Conservation (phyloP, 64 coral and sea anemone species). For the Hydrozoanthus tunicans region DNA sequence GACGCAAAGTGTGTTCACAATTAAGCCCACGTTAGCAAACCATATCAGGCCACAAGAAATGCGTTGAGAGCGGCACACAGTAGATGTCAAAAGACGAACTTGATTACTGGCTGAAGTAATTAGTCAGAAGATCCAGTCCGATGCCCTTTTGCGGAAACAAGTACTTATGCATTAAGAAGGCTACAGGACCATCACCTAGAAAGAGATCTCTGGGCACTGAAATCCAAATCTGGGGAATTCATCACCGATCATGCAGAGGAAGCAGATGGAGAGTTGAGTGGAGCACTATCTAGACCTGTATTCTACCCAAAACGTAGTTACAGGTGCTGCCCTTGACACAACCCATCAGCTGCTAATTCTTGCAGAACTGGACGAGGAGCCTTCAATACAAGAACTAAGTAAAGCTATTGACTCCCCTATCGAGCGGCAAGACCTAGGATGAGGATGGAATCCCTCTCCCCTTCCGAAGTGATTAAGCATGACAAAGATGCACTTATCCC, state of each 20-base stretch:
- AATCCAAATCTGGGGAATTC: neutral
- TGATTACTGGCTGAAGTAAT: constrained; percentile 18
- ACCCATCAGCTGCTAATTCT: neutral
- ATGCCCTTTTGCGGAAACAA: constrained; percentile 26
- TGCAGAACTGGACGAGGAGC: neutral
- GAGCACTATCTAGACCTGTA: neutral
- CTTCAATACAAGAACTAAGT: neutral
- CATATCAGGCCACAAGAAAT: neutral
- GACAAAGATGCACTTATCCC: too few species aligned
- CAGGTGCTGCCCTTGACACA: neutral
- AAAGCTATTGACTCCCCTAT: neutral
- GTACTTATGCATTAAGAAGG: constrained; percentile 2
- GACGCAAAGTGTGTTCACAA: constrained; percentile 10
- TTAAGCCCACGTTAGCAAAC: neutral
- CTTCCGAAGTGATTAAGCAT: neutral
- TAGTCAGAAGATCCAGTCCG: neutral
- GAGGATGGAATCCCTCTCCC: neutral
- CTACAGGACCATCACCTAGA: neutral
- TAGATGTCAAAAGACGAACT: neutral
- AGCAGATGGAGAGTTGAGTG: neutral
- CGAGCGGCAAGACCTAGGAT: neutral
- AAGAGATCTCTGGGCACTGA: neutral
- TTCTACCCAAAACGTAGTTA: neutral
- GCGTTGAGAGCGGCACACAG: neutral
- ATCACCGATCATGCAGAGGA: neutral